These are phyloP conservation scores for Genyomyrus donnyi DNA, from an alignment of 2,113 vertebrate species.

Conservation along the genomic window DNA sequence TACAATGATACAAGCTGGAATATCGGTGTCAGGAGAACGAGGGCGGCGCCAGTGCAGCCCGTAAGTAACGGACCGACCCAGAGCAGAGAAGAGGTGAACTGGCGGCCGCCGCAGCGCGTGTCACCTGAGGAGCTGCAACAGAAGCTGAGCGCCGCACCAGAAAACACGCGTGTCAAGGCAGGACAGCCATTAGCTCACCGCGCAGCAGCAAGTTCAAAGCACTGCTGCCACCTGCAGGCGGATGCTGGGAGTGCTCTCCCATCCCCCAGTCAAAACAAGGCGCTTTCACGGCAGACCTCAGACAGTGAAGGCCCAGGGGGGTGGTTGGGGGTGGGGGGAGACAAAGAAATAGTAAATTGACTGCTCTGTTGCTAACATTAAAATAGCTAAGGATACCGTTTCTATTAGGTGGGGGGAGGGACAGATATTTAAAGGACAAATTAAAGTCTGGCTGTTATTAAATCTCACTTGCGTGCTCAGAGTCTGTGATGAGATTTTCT, in stretches of 20 bases:
- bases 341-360: conserved; percentile 1
- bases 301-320: neutral
- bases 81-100: neutral
- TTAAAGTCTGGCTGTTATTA: neutral
- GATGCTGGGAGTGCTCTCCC: neutral
- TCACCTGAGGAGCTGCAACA: neutral
- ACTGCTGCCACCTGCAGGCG: neutral
- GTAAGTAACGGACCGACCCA: neutral
- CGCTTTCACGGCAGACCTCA: neutral
- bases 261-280: neutral
- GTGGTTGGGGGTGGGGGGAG: neutral
- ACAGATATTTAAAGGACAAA: neutral
- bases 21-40: neutral
- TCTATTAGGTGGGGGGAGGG: neutral
- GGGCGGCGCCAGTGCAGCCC: neutral
- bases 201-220: neutral
- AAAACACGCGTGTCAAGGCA: neutral
- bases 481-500: neutral
- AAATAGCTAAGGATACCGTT: neutral
- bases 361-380: neutral
- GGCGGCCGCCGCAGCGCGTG: neutral
- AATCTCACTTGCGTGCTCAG: neutral
- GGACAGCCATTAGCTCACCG: neutral
- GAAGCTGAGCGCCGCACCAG: neutral
- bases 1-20: neutral